These are phyloP conservation scores for Sialia sialis DNA, from an alignment of 2,113 vertebrate genomes.

Conservation along the genomic window DNA sequence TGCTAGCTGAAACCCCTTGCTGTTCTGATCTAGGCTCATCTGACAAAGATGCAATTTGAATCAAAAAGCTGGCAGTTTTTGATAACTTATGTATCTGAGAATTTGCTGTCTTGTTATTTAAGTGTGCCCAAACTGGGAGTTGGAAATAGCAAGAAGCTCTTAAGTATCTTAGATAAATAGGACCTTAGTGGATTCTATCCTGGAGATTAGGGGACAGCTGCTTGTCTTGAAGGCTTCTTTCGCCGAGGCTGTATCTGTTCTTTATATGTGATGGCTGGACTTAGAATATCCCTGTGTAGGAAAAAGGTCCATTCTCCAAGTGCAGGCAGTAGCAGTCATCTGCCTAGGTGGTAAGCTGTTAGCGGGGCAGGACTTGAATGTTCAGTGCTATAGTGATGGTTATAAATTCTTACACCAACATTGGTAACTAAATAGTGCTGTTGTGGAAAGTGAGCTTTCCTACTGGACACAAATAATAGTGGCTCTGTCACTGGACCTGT, in stretches of 20 bases:
- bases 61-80: not conserved
- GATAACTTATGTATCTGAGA: not conserved
- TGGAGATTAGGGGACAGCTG: not conserved
- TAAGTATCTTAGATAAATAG: not conserved
- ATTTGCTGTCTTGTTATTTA: not conserved
- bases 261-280: not conserved
- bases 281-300: not conserved
- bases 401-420: not conserved
- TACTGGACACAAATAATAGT: accelerated
- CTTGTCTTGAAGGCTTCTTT: not conserved
- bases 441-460: not conserved
- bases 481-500: not conserved
- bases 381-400: not conserved
- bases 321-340: not conserved
- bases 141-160: not conserved
- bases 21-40: not conserved
- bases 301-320: not conserved
- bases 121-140: not conserved
- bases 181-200: not conserved
- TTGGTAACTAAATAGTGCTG: not conserved
- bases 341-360: not conserved
- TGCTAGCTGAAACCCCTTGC: not conserved
- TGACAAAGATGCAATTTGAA: not conserved
- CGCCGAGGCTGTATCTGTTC: accelerated
- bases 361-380: not conserved